Evolutionary conservation across 2,113 vertebrate species (phyloP).

Genomic region (Polypterus bichir): DNA sequence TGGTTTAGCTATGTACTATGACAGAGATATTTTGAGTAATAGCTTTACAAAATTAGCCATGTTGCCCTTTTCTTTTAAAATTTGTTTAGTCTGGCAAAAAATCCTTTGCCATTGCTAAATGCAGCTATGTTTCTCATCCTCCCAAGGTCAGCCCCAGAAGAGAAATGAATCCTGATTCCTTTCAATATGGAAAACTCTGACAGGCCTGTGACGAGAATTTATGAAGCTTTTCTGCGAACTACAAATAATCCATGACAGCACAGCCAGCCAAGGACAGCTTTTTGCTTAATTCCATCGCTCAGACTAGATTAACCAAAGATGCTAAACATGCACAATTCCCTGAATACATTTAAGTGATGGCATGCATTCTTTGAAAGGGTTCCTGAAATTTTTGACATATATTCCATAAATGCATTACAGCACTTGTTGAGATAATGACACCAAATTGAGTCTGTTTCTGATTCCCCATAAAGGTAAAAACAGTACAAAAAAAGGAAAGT

Average conservation of each 20-base stretch:
- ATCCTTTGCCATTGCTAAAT: background rate
- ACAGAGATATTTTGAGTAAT: too few species aligned
- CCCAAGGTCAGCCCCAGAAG: background rate
- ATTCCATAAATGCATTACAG: too few species aligned
- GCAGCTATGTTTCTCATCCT: background rate
- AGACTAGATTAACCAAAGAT: background rate
- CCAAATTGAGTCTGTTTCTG: too few species aligned
- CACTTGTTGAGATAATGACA: background rate
- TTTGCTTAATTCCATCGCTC: conserved; percentile 5
- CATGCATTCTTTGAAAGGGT: background rate
- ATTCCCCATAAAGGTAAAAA: too few species aligned
- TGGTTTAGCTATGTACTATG: too few species aligned
- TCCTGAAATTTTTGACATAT: background rate
- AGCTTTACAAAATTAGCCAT: too few species aligned
- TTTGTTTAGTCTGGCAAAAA: background rate
- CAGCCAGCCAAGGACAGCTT: conserved; percentile 1
- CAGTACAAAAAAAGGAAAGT: too few species aligned
- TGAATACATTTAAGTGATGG: background rate
- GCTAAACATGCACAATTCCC: background rate
- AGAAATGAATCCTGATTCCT: background rate
- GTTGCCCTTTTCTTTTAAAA: background rate
- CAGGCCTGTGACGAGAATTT: conserved; percentile 2
- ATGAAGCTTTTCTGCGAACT: conserved; percentile 2
- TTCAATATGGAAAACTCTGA: background rate
- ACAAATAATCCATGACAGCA: conserved; percentile 4